Evolutionary conservation across 2,797 vertebrate species (phyloP).

Genomic region (Clarias platycephalus): DNA sequence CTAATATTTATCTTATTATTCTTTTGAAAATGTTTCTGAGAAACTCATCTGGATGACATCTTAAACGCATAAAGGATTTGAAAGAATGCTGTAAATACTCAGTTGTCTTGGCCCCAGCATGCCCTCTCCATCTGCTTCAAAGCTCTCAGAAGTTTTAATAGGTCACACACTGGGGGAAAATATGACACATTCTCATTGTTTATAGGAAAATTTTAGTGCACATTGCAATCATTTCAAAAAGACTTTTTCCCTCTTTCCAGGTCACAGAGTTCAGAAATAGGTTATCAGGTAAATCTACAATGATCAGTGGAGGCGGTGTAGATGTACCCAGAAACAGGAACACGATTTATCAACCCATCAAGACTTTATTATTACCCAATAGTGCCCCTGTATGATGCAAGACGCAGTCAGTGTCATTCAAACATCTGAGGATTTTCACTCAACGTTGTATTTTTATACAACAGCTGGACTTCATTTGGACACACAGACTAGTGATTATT

Average conservation of each 20-base stretch:
- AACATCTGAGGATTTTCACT: neutral
- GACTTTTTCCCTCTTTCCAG: neutral
- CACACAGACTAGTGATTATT: neutral
- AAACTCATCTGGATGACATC: conserved; percentile 13
- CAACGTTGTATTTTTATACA: neutral
- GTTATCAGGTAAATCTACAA: neutral
- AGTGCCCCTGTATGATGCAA: neutral
- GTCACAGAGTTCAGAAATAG: neutral
- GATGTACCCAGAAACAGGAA: neutral
- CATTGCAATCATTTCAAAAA: neutral
- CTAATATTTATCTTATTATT: neutral
- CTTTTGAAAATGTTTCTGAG: neutral
- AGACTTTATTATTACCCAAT: neutral
- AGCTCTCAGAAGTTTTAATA: conserved; percentile 1
- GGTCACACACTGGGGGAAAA: conserved; percentile 2
- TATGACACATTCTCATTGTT: neutral
- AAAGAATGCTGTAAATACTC: conserved; percentile 6
- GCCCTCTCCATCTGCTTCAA: neutral
- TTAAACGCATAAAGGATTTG: neutral
- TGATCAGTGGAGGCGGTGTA: neutral
- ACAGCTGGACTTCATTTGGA: neutral
- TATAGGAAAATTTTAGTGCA: neutral
- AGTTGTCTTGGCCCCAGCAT: neutral
- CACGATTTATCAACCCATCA: neutral
- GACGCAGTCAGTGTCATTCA: neutral